These are phyloP conservation scores for Xanthorhoe spadicearia DNA, from an alignment of 2,888 invertebrate genomes.

Conservation along the genomic window DNA sequence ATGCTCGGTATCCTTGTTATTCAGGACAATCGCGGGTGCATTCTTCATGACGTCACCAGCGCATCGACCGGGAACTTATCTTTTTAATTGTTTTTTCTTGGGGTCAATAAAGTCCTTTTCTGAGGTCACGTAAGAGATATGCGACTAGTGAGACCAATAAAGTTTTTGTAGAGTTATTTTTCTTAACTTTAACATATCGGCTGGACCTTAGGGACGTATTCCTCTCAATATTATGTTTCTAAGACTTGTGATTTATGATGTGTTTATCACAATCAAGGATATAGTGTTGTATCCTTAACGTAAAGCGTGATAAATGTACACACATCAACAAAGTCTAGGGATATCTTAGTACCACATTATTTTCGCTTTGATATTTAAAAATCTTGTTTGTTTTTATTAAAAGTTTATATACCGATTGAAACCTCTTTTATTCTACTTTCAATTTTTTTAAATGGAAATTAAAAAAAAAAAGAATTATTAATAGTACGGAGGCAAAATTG, in stretches of 20 bases:
- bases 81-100: constrained; percentile 50
- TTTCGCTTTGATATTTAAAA: too few species aligned
- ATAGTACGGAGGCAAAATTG: too few species aligned
- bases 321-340: too few species aligned
- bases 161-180: not conserved
- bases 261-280: not conserved
- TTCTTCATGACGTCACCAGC: constrained; percentile 53
- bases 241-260: not conserved
- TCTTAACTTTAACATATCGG: not conserved
- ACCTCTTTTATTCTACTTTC: too few species aligned
- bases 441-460: too few species aligned
- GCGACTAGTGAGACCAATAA: not conserved
- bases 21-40: constrained; percentile 41
- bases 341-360: too few species aligned
- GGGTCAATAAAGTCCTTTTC: constrained; percentile 29
- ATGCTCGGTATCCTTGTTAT: constrained; percentile 30
- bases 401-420: too few species aligned
- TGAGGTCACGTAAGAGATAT: constrained; percentile 18
- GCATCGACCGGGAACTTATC: constrained; percentile 45
- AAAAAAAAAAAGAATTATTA: too few species aligned
- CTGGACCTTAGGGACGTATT: not conserved
- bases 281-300: not conserved
- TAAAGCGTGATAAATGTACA: not conserved
- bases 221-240: not conserved
- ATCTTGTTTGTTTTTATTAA: too few species aligned